A percentile compares a stretch with the other conserved stretches of the same genome.
Conservation (phyloP, 1,140 invertebrate species). For the Leptopilina clavipes region DNA sequence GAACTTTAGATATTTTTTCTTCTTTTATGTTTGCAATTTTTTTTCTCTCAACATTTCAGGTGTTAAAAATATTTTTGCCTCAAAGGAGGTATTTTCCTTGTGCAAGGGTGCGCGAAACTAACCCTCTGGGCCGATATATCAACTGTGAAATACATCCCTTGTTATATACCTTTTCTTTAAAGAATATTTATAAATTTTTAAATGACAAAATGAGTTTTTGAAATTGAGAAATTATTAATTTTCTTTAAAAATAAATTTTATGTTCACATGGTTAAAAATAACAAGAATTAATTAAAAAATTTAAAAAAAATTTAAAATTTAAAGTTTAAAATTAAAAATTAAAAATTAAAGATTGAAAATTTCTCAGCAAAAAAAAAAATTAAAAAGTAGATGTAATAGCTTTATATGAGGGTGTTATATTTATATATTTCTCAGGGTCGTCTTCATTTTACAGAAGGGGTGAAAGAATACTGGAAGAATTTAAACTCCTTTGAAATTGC, state of each 20-base stretch:
- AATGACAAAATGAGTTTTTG: neutral
- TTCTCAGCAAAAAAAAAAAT: neutral
- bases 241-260: no score
- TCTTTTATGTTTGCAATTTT: neutral
- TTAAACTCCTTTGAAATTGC: slow-evolving; percentile 8
- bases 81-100: neutral
- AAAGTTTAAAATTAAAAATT: no score
- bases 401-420: neutral
- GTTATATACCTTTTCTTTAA: neutral
- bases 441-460: neutral
- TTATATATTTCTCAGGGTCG: neutral
- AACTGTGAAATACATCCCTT: neutral
- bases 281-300: no score
- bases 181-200: neutral
- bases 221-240: no score
- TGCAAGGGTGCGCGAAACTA: neutral
- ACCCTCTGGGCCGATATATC: neutral
- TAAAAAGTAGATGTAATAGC: neutral
- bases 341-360: no score
- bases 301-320: no score
- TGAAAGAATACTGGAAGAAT: slow-evolving; percentile 12
- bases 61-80: slow-evolving; percentile 14
- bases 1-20: neutral
- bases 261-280: no score
- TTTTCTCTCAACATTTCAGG: neutral